These are phyloP conservation scores for Cherax quadricarinatus DNA, from an alignment of 1,140 invertebrate genomes.

Conservation along the genomic window DNA sequence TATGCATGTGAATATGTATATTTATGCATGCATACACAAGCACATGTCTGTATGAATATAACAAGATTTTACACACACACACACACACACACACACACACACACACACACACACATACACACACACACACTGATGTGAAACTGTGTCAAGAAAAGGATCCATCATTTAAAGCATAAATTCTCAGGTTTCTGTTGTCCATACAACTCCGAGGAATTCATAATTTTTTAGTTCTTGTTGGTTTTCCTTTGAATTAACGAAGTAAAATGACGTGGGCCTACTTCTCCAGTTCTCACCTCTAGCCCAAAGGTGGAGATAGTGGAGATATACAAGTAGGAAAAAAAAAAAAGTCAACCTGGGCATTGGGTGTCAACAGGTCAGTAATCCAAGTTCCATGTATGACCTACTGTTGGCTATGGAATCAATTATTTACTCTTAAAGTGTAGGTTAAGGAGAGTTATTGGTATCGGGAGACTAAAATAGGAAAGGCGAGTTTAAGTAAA, in stretches of 20 bases:
- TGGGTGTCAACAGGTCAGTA: neutral
- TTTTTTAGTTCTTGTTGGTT: neutral
- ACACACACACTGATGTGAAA: conserved; percentile 28
- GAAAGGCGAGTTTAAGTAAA: neutral
- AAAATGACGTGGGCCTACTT: neutral
- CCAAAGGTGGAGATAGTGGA: neutral
- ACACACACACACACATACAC: conserved; percentile 36
- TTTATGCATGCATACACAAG: conserved; percentile 18
- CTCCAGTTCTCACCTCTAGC: neutral
- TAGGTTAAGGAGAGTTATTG: neutral
- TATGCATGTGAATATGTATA: conserved; percentile 14
- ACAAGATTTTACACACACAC: conserved; percentile 34
- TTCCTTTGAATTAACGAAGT: neutral
- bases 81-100: conserved; percentile 25
- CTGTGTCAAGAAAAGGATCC: conserved; percentile 23
- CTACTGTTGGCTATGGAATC: neutral
- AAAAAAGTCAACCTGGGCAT: neutral
- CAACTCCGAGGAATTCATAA: neutral
- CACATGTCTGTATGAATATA: conserved; percentile 14
- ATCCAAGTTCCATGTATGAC: neutral
- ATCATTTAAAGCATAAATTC: neutral
- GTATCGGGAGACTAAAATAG: neutral
- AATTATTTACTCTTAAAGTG: neutral
- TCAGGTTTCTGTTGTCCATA: neutral
- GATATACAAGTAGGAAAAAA: neutral